Evolutionary conservation across 2,888 invertebrate species (phyloP), one percentile per base, ranked within the genome.

Genomic region (Mythimna ferrago): DNA sequence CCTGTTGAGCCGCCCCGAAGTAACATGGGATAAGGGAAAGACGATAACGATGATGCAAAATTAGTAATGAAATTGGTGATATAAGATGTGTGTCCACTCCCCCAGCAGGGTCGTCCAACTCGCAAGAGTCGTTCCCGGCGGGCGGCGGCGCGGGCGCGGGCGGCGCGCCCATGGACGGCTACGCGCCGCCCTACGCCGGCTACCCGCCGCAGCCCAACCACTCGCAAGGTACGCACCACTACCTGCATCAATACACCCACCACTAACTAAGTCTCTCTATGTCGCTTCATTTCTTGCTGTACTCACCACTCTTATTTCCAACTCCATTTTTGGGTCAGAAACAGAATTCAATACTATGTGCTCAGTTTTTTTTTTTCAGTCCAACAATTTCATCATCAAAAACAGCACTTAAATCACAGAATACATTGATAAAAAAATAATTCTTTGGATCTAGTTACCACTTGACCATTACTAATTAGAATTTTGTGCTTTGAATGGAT

Each of bases 121-220:
- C 98, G 67, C 98, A 98, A 97, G 99, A 99, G 94, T 98, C 99
- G 87, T 99, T 99, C 97, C 98, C 98, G 83, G 48, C 98, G 84
- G 66, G 41, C 97, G 97, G 97, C 87, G 97, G 97, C 88, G 97
- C 97, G 87, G 97, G 97, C 86, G 97, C 98, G 82, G 89, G 96
- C 84, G 97, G 97, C 86, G 97, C 97, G 76, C 97, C 98, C 78
- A 98, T 98, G 97, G 99, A 99, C 94, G 98, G 98, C 78, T 98
- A 98, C 94, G 97, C 97, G 82, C 97, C 96, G 82, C 97, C 97
- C 91, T 97, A 97, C 90, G 89, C 91, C 83, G 97, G 97, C 84
- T 98, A 98, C 92, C 97, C 97, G 83, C 96, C 96, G 76, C 97
- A 98, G 82, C 97, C 97, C 77, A 97, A 97, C 89, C 97, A 97